Conservation (phyloP, 2,888 invertebrate species). For the Ophraella communa region DNA sequence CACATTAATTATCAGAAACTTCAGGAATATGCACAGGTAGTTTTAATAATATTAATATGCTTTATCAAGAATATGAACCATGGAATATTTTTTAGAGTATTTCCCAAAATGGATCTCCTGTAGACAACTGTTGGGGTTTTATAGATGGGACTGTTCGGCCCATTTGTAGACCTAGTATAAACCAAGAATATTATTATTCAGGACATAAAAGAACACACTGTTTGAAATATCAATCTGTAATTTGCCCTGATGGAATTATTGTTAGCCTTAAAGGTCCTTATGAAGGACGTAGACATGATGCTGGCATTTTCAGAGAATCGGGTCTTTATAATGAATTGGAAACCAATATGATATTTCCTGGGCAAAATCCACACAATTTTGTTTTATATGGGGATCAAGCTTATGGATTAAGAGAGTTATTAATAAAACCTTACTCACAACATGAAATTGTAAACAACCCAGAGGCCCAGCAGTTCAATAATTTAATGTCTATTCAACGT, state of each 20-base stretch:
- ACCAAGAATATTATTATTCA: no score
- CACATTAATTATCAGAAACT: no score
- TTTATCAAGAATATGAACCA: no score
- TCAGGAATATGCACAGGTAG: no score
- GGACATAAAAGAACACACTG: no score
- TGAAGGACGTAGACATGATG: constrained; percentile 8
- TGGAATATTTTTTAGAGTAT: no score
- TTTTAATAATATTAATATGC: no score
- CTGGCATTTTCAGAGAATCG: constrained; percentile 14
- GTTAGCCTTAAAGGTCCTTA: neutral
- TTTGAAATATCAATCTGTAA: constrained; percentile 6
- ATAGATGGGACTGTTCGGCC: no score
- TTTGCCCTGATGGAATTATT: constrained; percentile 1
- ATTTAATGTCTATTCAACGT: neutral
- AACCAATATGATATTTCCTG: constrained; percentile 2
- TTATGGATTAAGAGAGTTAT: neutral
- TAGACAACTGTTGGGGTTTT: no score
- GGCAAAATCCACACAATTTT: neutral
- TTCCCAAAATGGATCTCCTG: no score
- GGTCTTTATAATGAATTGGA: constrained; percentile 10
- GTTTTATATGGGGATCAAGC: neutral
- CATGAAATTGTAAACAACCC: neutral
- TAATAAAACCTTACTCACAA: neutral
- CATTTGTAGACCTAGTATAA: no score
- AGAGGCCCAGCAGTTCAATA: neutral